phyloP scores from a whole-genome alignment of 2,797 vertebrate genomes.

The Lacerta agilis region DNA sequence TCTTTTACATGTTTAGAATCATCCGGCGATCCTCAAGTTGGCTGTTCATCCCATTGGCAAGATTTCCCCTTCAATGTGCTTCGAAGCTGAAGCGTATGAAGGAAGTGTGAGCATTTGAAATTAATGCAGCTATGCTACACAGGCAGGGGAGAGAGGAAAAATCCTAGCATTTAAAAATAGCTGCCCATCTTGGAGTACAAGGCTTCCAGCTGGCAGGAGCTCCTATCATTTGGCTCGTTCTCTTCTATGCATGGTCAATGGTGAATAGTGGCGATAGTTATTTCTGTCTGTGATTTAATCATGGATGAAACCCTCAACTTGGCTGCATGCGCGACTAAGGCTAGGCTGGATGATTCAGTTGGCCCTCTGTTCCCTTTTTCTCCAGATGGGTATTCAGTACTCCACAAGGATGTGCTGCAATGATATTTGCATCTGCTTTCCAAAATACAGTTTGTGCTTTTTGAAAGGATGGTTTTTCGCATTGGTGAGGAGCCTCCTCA shows the following conservation, averaged over 20 bases:
- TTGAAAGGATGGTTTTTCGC: neutral
- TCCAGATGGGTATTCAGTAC: conserved; percentile 3
- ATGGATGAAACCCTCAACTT: neutral
- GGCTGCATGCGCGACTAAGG: neutral
- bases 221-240: neutral
- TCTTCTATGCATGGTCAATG: neutral
- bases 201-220: neutral
- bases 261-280: conserved; percentile 11
- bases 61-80: conserved; percentile 7
- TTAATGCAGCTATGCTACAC: neutral
- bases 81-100: neutral
- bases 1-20: neutral
- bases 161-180: conserved; percentile 23
- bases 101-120: neutral
- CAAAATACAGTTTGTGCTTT: neutral
- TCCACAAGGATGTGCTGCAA: neutral
- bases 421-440: neutral
- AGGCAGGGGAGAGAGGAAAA: neutral
- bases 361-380: neutral
- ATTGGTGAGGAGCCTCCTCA: neutral
- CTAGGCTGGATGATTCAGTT: conserved; percentile 11
- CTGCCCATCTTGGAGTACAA: neutral
- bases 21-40: neutral
- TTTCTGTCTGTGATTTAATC: neutral
- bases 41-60: neutral